Base-by-base conservation (phyloP, 2,797 vertebrate genomes). In the Brachymystax lenok region DNA sequence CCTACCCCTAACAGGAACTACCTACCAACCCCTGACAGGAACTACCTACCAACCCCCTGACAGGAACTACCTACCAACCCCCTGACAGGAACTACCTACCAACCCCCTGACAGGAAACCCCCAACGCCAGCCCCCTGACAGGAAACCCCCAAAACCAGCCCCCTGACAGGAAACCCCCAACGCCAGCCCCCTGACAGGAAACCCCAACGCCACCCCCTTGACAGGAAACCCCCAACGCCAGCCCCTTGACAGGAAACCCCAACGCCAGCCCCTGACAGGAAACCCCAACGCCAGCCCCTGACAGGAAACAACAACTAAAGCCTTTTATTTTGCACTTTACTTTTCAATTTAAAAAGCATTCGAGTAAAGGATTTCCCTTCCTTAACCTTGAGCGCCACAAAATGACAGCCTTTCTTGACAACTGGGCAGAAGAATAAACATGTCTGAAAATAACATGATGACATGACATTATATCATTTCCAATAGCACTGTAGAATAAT, bases 261-360 rank as follows among this genome's bases (percentile, higher is more conserved):
- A n/a, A n/a, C n/a, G n/a, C n/a, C n/a, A n/a, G n/a, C n/a, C n/a
- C n/a, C n/a, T n/a, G n/a, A n/a, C n/a, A n/a, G n/a, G n/a, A n/a
- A n/a, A n/a, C n/a, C n/a, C n/a, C n/a, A n/a, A n/a, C n/a, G n/a
- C n/a, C n/a, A n/a, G n/a, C n/a, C n/a, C n/a, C n/a, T n/a, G n/a
- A n/a, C n/a, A n/a, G n/a, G n/a, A n/a, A 73, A 80, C 85, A 70
- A 90, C 89, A 77, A 87, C 8, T 90, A 90, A 90, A 89, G 88
- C 81, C 87, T 92, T 94, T 83, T 51, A 69, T 90, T 94, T 94
- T 95, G 92, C 93, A 95, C 94, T 95, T 92, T 86, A 92, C 88
- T 95, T 94, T 86, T 90, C 90, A n/a, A 87, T 91, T 91, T 88
- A 28, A 82, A 87, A 94, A 92, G 90, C 94, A 95, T 95, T 94